Evolutionary conservation across 2,888 invertebrate genomes (phyloP), one percentile per base, ranked within the genome.

Genomic region (Macrophya alboannulata): DNA sequence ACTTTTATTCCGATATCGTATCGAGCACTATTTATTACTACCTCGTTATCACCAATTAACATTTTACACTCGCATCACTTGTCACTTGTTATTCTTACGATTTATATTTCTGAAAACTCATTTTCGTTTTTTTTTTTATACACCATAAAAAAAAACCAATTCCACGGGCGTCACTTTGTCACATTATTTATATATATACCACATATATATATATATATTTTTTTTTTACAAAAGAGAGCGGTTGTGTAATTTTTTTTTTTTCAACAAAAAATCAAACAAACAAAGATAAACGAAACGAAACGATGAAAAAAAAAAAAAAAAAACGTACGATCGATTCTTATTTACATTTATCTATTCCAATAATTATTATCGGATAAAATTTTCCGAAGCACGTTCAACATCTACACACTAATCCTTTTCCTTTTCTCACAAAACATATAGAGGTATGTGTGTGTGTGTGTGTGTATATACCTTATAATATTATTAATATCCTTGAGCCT

Each of bases 1-100:
- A 88, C 82, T 68, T 51, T 81, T 43, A 85, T 71, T 65, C 82
- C 85, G 71, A 85, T 85, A 71, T 77, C 74, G 72, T 82, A 82
- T 59, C 82, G 82, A 65, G 62, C 82, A 82, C 85, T 85, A 40
- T 71, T 68, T 71, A 85, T 85, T 81, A 55, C 45, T 82, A 62
- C 59, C 81, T 81, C 65, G 48, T 25, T 51, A 71, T 71, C 82
- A 85, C 85, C 85, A 85, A 85, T 82, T 55, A 85, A 82, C 85
- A 85, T 85, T 85, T 85, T 82, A 81, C 71, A 82, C 85, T 55
- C 71, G 51, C 65, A 71, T 82, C 71, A 82, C 71, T 76, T 65
- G 59, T 83, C 81, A 43, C 76, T 40, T 25, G 5, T 72, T n/a
- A 31, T 72, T 72, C 71, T 15, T 9, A 40, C 76, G 48, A 10